Conservation (phyloP, 2,888 invertebrate species). For the Hydropsyche betteni region DNA sequence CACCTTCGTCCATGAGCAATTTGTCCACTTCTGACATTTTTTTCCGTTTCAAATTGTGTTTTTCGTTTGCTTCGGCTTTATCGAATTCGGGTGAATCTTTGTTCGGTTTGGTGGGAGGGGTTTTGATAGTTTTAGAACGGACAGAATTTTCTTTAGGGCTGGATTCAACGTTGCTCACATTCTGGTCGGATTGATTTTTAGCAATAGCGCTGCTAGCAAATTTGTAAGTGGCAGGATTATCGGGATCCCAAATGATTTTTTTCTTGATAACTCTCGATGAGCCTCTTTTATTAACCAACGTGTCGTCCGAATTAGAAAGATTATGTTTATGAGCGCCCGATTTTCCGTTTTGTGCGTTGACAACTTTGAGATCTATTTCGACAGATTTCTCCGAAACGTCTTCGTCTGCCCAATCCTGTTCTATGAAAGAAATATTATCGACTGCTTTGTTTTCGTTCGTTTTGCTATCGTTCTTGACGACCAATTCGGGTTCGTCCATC, state of each 20-base stretch:
- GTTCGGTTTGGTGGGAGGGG: not conserved
- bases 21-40: conserved; percentile 77
- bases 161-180: conserved; percentile 20
- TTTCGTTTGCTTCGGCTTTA: conserved; percentile 38
- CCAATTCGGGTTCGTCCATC: too few relatives aligned
- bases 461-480: too few relatives aligned
- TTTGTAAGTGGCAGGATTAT: conserved; percentile 67
- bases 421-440: conserved; percentile 44
- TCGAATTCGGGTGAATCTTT: conserved; percentile 41
- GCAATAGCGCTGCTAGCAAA: conserved; percentile 53
- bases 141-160: too few relatives aligned
- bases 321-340: not conserved
- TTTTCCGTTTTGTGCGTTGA: not conserved
- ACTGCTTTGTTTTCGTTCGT: not conserved
- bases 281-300: conserved; percentile 54
- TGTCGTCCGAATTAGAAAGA: not conserved
- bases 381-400: conserved; percentile 25
- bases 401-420: conserved; percentile 48
- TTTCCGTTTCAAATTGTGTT: conserved; percentile 56
- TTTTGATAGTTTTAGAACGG: too few relatives aligned
- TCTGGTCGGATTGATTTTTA: conserved; percentile 43
- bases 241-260: conserved; percentile 79
- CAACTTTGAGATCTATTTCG: not conserved
- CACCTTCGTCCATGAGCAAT: conserved; percentile 85
- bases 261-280: conserved; percentile 72